Percentiles rank a stretch among this genome's conserved stretches.
Conservation (phyloP, 2,888 invertebrate species). For the Agrotis ipsilon region DNA sequence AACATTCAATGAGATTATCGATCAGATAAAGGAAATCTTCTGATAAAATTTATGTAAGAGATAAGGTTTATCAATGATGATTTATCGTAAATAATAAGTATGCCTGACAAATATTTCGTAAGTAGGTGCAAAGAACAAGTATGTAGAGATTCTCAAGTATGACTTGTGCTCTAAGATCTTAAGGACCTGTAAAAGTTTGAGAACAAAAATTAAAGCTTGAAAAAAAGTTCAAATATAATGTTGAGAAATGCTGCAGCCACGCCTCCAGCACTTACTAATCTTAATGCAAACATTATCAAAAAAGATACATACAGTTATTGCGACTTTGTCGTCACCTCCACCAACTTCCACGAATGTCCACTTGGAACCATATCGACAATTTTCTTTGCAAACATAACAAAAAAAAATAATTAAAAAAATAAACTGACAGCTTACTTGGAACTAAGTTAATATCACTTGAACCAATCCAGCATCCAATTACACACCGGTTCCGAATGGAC, state of each 20-base stretch:
- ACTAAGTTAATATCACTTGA: constrained; percentile 64
- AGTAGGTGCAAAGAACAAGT: not conserved
- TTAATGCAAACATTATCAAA: constrained; percentile 39
- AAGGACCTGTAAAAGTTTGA: not conserved
- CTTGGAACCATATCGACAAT: constrained; percentile 67
- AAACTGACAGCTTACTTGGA: constrained; percentile 68
- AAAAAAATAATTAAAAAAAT: constrained; percentile 25
- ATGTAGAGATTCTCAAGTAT: constrained; percentile 17
- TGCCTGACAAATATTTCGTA: constrained; percentile 29
- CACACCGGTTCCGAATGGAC: constrained; percentile 70
- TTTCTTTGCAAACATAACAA: constrained; percentile 54
- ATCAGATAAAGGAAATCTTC: constrained; percentile 15
- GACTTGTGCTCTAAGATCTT: not conserved
- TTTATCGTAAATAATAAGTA: constrained; percentile 17
- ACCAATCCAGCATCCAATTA: constrained; percentile 71
- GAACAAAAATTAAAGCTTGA: not conserved
- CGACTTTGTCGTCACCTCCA: constrained; percentile 12
- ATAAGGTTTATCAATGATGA: constrained; percentile 46
- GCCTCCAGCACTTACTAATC: constrained; percentile 33
- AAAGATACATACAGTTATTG: constrained; percentile 30
- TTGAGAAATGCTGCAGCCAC: constrained; percentile 44
- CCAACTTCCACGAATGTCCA: constrained; percentile 62
- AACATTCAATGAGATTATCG: constrained; percentile 12
- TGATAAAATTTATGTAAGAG: constrained; percentile 50
- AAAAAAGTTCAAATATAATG: constrained; percentile 17